phyloP scores from a whole-genome alignment of 1,140 invertebrate species.

The Papilio machaon region DNA sequence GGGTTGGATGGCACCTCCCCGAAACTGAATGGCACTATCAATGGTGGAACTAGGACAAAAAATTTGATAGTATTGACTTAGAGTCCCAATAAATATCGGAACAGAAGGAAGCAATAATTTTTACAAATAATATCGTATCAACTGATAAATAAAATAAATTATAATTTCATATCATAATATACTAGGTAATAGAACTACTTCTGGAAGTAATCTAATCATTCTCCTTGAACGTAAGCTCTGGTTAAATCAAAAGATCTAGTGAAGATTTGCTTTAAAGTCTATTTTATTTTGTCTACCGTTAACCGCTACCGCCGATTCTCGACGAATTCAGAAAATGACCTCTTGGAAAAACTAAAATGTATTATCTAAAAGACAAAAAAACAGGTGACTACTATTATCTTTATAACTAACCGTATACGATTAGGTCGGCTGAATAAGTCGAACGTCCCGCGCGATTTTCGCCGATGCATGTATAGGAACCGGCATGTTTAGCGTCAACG shows the following conservation, averaged over 20 bases:
- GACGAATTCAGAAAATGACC: slow-evolving; percentile 85
- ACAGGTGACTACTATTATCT: slow-evolving; percentile 60
- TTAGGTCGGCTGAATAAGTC: slow-evolving; percentile 84
- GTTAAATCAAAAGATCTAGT: not conserved
- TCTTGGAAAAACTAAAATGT: slow-evolving; percentile 84
- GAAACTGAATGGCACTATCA: slow-evolving; percentile 86
- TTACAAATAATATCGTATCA: slow-evolving; percentile 44
- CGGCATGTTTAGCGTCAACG: slow-evolving; percentile 86
- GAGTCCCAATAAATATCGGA: not conserved
- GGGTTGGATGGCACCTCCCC: slow-evolving; percentile 87
- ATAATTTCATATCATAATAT: not conserved
- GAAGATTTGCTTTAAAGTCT: slow-evolving; percentile 7
- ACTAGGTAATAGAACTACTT: not conserved
- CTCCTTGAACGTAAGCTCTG: slow-evolving; percentile 1
- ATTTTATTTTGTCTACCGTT: slow-evolving; percentile 41
- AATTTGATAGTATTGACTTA: slow-evolving; percentile 42
- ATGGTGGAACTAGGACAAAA: slow-evolving; percentile 84
- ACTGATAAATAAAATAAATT: slow-evolving; percentile 6
- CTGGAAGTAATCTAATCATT: slow-evolving; percentile 17
- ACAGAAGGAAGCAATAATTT: slow-evolving; percentile 37
- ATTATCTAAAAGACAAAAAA: slow-evolving; percentile 70
- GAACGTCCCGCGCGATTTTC: slow-evolving; percentile 88
- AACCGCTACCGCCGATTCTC: slow-evolving; percentile 77
- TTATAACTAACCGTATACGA: slow-evolving; percentile 87
- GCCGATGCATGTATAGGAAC: slow-evolving; percentile 91